These are phyloP conservation scores for Galleria mellonella DNA, from an alignment of 1,140 invertebrate genomes.

Conservation along the genomic window DNA sequence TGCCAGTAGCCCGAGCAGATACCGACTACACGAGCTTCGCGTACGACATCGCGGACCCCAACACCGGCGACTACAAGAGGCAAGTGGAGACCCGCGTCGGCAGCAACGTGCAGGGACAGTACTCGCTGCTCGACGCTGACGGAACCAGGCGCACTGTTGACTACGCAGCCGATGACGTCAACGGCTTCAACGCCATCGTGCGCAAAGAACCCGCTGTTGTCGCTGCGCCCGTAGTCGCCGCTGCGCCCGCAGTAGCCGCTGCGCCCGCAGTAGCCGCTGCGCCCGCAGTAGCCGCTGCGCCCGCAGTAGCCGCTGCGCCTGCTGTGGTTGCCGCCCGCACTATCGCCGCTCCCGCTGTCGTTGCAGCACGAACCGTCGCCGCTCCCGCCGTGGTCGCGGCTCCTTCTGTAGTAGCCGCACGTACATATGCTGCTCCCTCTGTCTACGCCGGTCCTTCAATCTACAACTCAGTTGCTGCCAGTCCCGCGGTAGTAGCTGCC, in stretches of 20 bases:
- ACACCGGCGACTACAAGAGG: conserved; percentile 72
- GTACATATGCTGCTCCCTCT: not conserved
- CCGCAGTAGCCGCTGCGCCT: conserved; percentile 10
- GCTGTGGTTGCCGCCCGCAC: conserved; percentile 15
- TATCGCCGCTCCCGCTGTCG: conserved; percentile 15
- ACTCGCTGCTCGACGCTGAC: conserved; percentile 65
- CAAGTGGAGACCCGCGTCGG: conserved; percentile 71
- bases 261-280: conserved; percentile 6
- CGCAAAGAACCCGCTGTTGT: conserved; percentile 45
- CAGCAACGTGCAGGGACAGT: conserved; percentile 73
- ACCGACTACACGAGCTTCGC: conserved; percentile 51
- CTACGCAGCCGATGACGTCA: conserved; percentile 66
- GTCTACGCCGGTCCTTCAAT: conserved; percentile 12
- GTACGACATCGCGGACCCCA: conserved; percentile 67
- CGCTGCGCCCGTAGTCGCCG: conserved; percentile 19
- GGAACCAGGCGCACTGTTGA: conserved; percentile 68
- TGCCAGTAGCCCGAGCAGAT: conserved; percentile 38
- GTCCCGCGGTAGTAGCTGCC: not conserved
- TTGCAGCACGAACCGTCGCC: conserved; percentile 11
- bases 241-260: conserved; percentile 12
- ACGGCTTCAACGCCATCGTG: conserved; percentile 70
- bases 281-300: conserved; percentile 18
- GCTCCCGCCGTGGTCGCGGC: not conserved
- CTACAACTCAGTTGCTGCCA: conserved; percentile 2
- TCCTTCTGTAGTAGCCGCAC: not conserved